Base-by-base conservation (phyloP, 1,140 invertebrate species). In the Brachionus calyciflorus region DNA sequence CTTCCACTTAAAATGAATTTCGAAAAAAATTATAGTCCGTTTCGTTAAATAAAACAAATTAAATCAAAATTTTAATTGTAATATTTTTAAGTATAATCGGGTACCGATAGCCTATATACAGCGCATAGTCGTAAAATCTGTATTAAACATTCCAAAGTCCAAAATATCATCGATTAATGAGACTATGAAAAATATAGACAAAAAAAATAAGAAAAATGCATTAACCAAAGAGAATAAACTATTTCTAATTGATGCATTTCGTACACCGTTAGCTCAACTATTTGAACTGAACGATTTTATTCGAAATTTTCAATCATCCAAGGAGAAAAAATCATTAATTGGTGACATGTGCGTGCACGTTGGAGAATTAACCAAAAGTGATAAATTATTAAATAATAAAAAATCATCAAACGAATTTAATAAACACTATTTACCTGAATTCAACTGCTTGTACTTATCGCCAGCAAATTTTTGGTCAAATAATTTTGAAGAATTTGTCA, bases 401-500 rank as follows among this genome's bases (percentile, higher is more conserved):
- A 77, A 57, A 57, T 9, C n/a, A 37, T 60, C 55, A 3, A 37
- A 6, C 10, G 44, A 55, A 33, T 41, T 55, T 12, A 55, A 55
- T 24, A 76, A 55, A 19, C 49, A 53, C 17, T 70, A 41, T 44
- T 60, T 95, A 28, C 94, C 94, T 0, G 91, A 96, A 82, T 96
- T 93, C 82, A 91, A 90, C 82, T 98, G 95, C 83, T 86, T 98
- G 0, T 84, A 94, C n/a, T 83, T 97, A 0, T 96, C 94, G 2
- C 94, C 95, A 0, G 93, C 93, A 0, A 95, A 94, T 85, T 87
- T 97, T 28, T 97, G 94, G 94, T 89, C 91, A 77, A 90, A 91
- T 81, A 92, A 93, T 83, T 85, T 79, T 10, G 33, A 30, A 24
- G 30, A 51, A 14, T 73, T 78, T 80, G 17, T 81, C 60, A 82